Evolutionary conservation across 2,797 vertebrate genomes (phyloP), one percentile per base, ranked within the genome.

Genomic region (Sebastes taczanowskii): DNA sequence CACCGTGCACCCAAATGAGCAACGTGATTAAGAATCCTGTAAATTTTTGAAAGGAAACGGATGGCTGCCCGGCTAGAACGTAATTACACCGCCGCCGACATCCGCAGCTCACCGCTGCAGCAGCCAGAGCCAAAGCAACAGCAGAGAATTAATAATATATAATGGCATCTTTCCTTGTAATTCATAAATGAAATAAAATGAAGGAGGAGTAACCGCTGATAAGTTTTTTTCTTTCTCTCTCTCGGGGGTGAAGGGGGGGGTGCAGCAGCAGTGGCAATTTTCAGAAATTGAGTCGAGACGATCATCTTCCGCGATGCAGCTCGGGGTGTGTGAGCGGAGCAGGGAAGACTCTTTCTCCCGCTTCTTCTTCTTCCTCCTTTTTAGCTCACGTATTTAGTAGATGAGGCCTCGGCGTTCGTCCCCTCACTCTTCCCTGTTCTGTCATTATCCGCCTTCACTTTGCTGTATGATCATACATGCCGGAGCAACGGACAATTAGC

Each of bases 11-110:
- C 97, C 97, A 98, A 98, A 98, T 98, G 97, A 97, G 97, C 97
- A 98, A 96, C 95, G 94, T 97, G 97, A 98, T 98, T 98, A 98
- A 98, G 97, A 98, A 98, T 98, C 97, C 97, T 97, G 97, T 98
- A 98, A 96, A 97, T 99, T 98, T 98, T 98, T 97, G 97, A 99
- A 98, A 98, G 97, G 97, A 97, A 98, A 97, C 97, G 98, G 97
- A 98, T 99, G 98, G 97, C 97, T 98, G 97, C 97, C 97, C 97
- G 96, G 97, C 97, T 97, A 97, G 97, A 98, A 98, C 98, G 96
- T 98, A 98, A 98, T 99, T 99, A 98, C 97, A 98, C 97, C 93
- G 94, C 96, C 97, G 95, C 96, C 95, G 94, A 97, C 97, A 97
- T 98, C 97, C 97, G 96, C 96, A 91, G 91, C 93, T 92, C 92